Base-by-base conservation (phyloP, 2,888 invertebrate genomes). In the Lepidochrysops patricia region DNA sequence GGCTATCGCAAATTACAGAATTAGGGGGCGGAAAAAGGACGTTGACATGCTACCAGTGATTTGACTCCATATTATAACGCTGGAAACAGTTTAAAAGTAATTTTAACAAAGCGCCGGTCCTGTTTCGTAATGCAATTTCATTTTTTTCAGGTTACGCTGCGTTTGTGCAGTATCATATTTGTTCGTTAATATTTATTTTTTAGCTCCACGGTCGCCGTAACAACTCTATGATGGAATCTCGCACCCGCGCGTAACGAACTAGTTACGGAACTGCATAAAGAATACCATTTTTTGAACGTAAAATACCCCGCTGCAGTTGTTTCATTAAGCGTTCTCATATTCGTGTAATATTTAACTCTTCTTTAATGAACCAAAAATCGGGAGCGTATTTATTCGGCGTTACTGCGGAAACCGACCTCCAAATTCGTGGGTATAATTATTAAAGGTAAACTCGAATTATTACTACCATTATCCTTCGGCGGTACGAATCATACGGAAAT, bases 11-110 rank as follows among this genome's bases (percentile, higher is more conserved):
- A n/a, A n/a, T n/a, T n/a, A n/a, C n/a, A n/a, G n/a, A n/a, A n/a
- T n/a, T n/a, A n/a, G n/a, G n/a, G n/a, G n/a, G n/a, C 71, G 69
- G 65, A 63, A 66, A 68, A 63, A 67, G 64, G 65, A 54, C 54
- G 62, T 61, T 26, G 27, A 59, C 52, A 52, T 63, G 66, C 68
- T 68, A 72, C 72, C 71, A 73, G 69, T 73, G 73, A 76, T 72
- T 70, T 71, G 70, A 70, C 71, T 70, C 68, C 68, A 69, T 66
- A 13, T 15, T 50, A 25, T 26, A 52, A 52, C 25, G 25, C 26
- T 26, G 35, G 3, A 52, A 26, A 58, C 50, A n/a, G 25, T 15
- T 57, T 37, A 37, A 6, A 54, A 34, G 9, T 15, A 32, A 32
- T 43, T 43, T 43, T 23, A 9, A 43, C 23, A 23, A 29, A 29